Base-by-base conservation (phyloP, 2,888 invertebrate genomes). In the Parnassius apollo region DNA sequence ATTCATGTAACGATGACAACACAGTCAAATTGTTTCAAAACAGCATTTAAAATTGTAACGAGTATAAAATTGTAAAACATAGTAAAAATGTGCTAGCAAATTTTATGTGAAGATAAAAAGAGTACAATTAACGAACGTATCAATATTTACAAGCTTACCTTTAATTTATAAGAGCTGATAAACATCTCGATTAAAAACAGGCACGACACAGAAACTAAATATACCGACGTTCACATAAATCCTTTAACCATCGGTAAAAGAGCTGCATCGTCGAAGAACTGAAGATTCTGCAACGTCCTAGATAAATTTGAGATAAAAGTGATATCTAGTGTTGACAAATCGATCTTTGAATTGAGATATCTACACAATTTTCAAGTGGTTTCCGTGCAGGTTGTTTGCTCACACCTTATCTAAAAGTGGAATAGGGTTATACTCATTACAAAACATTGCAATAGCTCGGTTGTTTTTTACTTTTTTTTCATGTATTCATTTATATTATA, bases 301-400 rank as follows among this genome's bases (percentile, higher is more conserved):
- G 84, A 85, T 87, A 85, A 77, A 62, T 62, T 9, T 11, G 64
- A 81, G 87, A 88, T 87, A 86, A 83, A 73, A 68, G 61, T 69
- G 72, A 75, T 82, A 82, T 80, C 77, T 69, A 72, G 69, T 66
- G 67, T 59, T 68, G 71, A 71, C 69, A 70, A 79, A 83, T 80
- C 77, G 77, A 82, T 83, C 72, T 75, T 67, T 66, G 69, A 72
- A 73, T 68, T 65, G 50, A 55, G 70, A 80, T 85, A 84, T 83
- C 83, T 74, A 69, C 65, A 66, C 69, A 66, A 64, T 25, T 61
- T 71, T 80, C 71, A 72, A 78, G 77, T 80, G 76, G 71, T 69
- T 65, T 65, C 62, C 65, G 65, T 60, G 63, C 62, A 57, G 54
- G 56, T 62, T 71, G 70, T 71, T 70, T 67, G 64, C 59, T 62